Percentiles rank a stretch among this genome's conserved stretches.
These are phyloP conservation scores for Linnaemya vulpina DNA, from an alignment of 2,888 invertebrate species.

Conservation along the genomic window DNA sequence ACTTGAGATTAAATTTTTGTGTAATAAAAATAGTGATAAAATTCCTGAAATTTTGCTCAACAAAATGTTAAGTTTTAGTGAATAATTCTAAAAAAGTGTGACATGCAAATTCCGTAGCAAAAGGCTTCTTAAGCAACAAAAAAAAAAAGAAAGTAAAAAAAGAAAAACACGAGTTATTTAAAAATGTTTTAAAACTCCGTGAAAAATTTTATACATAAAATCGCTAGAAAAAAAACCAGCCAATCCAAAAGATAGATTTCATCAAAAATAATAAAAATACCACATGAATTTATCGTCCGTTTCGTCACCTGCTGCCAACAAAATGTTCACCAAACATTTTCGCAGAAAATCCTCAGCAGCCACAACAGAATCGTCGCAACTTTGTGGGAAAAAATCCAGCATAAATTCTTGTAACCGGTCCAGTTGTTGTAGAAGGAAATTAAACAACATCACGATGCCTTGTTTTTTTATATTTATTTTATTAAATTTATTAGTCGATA, in stretches of 20 bases:
- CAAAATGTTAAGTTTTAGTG: not conserved
- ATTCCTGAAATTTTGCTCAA: conserved; percentile 28
- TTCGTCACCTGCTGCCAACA: conserved; percentile 74
- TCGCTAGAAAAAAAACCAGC: not conserved
- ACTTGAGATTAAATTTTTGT: not conserved
- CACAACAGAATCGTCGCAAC: conserved; percentile 8
- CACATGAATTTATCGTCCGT: conserved; percentile 42
- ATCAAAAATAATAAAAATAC: not conserved
- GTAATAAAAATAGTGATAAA: not conserved
- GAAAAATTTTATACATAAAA: not conserved
- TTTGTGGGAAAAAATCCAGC: conserved; percentile 43
- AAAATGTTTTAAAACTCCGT: conserved; percentile 8
- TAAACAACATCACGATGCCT: conserved; percentile 60
- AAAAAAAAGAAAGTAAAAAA: not conserved
- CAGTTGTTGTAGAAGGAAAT: conserved; percentile 49
- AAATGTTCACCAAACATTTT: conserved; percentile 83
- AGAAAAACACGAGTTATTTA: not conserved
- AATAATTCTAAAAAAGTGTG: conserved; percentile 4
- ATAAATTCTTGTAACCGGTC: conserved; percentile 48
- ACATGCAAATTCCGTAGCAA: not conserved
- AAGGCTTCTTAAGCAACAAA: not conserved
- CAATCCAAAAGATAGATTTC: conserved; percentile 19
- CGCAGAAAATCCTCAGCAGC: conserved; percentile 80
- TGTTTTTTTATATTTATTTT: conserved; percentile 77
- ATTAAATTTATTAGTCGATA: conserved; percentile 81